Evolutionary conservation across 2,797 vertebrate genomes (phyloP), one percentile per base, ranked within the genome.

Genomic region (Manis crassicaudata): DNA sequence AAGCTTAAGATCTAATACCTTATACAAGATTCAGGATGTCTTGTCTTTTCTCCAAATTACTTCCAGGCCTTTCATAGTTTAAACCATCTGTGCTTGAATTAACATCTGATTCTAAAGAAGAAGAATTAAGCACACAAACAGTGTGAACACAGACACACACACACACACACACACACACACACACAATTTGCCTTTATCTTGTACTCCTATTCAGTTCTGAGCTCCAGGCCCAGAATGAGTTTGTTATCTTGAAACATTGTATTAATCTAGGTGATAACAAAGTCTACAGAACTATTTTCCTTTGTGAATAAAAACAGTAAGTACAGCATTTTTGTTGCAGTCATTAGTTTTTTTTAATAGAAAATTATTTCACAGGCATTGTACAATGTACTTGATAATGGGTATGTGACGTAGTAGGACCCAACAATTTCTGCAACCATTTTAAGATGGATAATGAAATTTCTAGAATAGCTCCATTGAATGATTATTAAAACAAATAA

Each of bases 21-120:
- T 70, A 40, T 43, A 75, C 50, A 76, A 73, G 91, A 94, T 77
- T 87, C 8, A 82, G 68, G 52, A 46, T 11, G 6, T 75, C 63
- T 94, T 79, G 87, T n/a, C 29, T 95, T 87, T 92, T 54, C 35
- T 63, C 18, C 5, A 65, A 93, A 90, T 94, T 79, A 43, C 72
- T 84, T 92, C 52, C 70, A 65, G 37, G 12, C 2, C 43, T 81
- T 93, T 87, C 21, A 21, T 62, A 77, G 63, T 40, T 82, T 84
- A 75, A 90, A 62, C 90, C 14, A 77, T 35, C 25, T 58, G 62
- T 56, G 29, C 63, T 72, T 72, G 25, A 40, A 88, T 88, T 95
- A 88, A 85, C 40, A 88, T 12, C 56, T 86, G 37, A 72, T 92
- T 85, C 54, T 81, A 46, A 90, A 82, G 82, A 75, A 91, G 76